These are phyloP conservation scores for Perizoma affinitatum DNA, from an alignment of 2,888 invertebrate species.

Conservation along the genomic window DNA sequence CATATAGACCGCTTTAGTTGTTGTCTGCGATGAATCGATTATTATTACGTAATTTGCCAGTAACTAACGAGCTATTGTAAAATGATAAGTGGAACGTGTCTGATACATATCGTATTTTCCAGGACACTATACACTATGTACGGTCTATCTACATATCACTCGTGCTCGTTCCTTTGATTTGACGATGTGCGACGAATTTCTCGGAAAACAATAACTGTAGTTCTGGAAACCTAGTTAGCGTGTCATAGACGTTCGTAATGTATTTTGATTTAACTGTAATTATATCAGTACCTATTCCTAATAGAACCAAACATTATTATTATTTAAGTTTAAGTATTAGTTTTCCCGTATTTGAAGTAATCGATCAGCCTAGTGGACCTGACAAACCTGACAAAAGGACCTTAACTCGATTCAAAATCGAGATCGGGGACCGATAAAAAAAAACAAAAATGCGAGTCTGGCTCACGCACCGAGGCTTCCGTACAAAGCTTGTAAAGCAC, in stretches of 20 bases:
- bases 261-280: slow-evolving; percentile 3
- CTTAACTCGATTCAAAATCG: too few relatives aligned
- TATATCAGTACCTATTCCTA: not conserved
- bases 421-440: too few relatives aligned
- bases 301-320: not conserved
- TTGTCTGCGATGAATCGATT: too few relatives aligned
- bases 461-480: too few relatives aligned
- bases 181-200: slow-evolving; percentile 14
- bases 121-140: slow-evolving; percentile 5
- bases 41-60: too few relatives aligned
- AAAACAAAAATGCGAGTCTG: too few relatives aligned
- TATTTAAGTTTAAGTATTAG: too few relatives aligned
- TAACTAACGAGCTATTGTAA: slow-evolving; percentile 14
- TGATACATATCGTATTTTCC: slow-evolving; percentile 26
- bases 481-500: too few relatives aligned
- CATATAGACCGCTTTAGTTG: too few relatives aligned
- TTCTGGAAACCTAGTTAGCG: slow-evolving; percentile 16
- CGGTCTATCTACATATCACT: slow-evolving; percentile 7
- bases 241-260: slow-evolving; percentile 10
- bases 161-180: slow-evolving; percentile 5
- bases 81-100: slow-evolving; percentile 32
- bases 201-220: slow-evolving; percentile 15
- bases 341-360: too few relatives aligned
- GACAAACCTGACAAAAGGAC: too few relatives aligned
- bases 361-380: too few relatives aligned